Percentiles rank a stretch among this genome's conserved stretches.
These are phyloP conservation scores for Acridotheres tristis DNA, from an alignment of 2,797 vertebrate genomes.

Conservation along the genomic window DNA sequence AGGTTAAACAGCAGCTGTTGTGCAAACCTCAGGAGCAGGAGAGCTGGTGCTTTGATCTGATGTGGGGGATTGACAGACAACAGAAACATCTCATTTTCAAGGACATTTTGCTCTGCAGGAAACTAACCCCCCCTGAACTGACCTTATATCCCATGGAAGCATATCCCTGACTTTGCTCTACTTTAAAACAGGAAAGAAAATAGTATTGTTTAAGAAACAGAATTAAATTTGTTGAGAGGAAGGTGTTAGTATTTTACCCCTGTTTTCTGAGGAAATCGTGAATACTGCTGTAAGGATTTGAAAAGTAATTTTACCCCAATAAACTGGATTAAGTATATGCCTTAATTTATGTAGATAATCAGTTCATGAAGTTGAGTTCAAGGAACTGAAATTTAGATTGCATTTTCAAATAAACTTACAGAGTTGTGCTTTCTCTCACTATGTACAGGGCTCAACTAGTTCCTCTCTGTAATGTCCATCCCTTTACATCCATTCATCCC, in stretches of 20 bases:
- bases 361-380: background rate
- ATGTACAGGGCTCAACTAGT: background rate
- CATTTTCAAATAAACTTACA: background rate
- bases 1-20: conserved; percentile 64
- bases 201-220: background rate
- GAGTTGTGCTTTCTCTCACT: background rate
- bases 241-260: background rate
- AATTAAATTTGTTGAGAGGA: background rate
- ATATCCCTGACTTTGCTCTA: background rate
- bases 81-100: conserved; percentile 25
- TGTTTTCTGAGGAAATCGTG: background rate
- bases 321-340: background rate
- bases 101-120: conserved; percentile 32
- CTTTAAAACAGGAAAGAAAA: conserved; percentile 9
- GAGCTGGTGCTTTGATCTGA: conserved; percentile 49
- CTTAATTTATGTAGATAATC: background rate
- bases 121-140: background rate
- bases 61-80: conserved; percentile 3
- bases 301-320: background rate
- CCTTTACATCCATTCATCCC: background rate
- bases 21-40: background rate
- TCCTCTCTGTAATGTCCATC: background rate
- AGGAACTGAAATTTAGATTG: background rate
- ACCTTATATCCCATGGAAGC: background rate
- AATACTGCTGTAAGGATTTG: background rate